A percentile compares a stretch with the other conserved stretches of the same genome.
Conservation (phyloP, 1,140 invertebrate genomes). For the Cyclina sinensis region DNA sequence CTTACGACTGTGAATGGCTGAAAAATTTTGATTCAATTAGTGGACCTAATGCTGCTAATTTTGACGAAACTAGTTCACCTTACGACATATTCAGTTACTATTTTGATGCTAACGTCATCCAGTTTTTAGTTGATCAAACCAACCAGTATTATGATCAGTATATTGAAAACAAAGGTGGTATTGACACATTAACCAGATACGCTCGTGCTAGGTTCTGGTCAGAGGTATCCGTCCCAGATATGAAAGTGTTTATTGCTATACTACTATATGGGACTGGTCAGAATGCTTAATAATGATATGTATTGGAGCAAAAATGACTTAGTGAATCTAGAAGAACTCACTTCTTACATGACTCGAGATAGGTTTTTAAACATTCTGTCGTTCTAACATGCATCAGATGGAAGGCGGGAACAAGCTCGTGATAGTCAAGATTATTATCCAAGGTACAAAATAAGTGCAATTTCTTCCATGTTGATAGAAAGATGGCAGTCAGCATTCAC, state of each 20-base stretch:
- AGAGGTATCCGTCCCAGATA: background rate
- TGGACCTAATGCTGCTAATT: background rate
- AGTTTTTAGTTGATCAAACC: background rate
- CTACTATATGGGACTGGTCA: background rate
- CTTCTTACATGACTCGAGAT: too few relatives aligned
- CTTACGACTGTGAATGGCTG: background rate
- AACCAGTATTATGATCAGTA: background rate
- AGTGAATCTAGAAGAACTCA: background rate
- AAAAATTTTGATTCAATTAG: background rate
- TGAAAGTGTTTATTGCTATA: background rate
- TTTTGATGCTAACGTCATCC: background rate
- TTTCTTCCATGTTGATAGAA: background rate
- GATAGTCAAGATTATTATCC: background rate
- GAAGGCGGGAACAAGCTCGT: too few relatives aligned
- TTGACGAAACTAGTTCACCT: background rate
- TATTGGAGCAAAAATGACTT: background rate
- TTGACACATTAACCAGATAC: background rate
- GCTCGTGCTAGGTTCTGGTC: background rate
- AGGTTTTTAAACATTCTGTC: background rate
- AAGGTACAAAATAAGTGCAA: background rate
- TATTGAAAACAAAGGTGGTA: background rate
- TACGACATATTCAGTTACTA: background rate
- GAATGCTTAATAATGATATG: background rate
- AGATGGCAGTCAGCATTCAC: background rate
- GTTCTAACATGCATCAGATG: background rate